These are phyloP conservation scores for Scotopteryx bipunctaria DNA, from an alignment of 2,888 invertebrate genomes.

Conservation along the genomic window DNA sequence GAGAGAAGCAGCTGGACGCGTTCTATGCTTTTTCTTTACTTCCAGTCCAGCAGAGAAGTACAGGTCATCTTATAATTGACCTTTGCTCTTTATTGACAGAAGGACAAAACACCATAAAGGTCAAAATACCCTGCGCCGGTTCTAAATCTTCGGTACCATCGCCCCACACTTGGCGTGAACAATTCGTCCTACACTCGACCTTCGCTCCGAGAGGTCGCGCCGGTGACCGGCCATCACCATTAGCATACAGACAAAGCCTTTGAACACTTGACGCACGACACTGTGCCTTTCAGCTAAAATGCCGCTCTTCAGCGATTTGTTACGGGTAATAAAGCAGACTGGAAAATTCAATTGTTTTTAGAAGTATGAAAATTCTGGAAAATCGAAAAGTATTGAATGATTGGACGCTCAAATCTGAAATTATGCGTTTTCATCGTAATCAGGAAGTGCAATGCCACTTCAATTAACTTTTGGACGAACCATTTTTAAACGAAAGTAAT, in stretches of 20 bases:
- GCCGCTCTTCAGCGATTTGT: slow-evolving; percentile 40
- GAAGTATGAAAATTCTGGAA: not conserved
- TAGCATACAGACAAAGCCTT: slow-evolving; percentile 78
- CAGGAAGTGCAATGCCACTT: too few species aligned
- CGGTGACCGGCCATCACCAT: slow-evolving; percentile 72
- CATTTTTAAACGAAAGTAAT: too few species aligned
- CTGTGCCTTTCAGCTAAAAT: slow-evolving; percentile 52
- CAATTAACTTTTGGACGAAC: too few species aligned
- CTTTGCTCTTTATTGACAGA: too few species aligned
- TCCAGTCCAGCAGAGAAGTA: too few species aligned
- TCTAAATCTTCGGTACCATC: slow-evolving; percentile 42
- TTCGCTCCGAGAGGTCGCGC: slow-evolving; percentile 71
- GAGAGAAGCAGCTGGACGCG: too few species aligned
- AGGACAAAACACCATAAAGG: slow-evolving; percentile 32
- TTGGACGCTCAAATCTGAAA: not conserved
- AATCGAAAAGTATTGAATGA: not conserved
- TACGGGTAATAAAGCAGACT: slow-evolving; percentile 12
- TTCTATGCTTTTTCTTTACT: too few species aligned
- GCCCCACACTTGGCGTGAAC: slow-evolving; percentile 39
- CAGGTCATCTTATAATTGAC: too few species aligned
- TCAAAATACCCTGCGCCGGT: slow-evolving; percentile 44
- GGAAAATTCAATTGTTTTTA: slow-evolving; percentile 6
- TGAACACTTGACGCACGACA: slow-evolving; percentile 72
- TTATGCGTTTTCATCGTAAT: too few species aligned
- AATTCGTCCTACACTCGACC: slow-evolving; percentile 74